Evolutionary conservation across 2,888 invertebrate species (phyloP).

Genomic region (Sinotaia quadrata): DNA sequence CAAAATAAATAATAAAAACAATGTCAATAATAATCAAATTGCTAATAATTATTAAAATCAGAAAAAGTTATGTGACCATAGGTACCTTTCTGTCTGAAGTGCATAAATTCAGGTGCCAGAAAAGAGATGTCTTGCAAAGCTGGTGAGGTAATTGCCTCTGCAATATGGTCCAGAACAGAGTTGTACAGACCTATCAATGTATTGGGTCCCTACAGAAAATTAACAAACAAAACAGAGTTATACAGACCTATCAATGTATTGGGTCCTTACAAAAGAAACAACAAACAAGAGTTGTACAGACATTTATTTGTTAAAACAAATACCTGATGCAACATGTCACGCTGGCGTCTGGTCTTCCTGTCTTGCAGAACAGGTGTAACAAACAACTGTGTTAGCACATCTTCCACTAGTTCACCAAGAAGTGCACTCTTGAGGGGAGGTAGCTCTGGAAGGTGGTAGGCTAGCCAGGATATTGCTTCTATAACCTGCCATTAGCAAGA

Average conservation of each 20-base stretch:
- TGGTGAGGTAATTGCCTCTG: slow-evolving; percentile 43
- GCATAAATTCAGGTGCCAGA: slow-evolving; percentile 61
- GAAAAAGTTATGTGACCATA: too few relatives aligned
- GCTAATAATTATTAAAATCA: too few relatives aligned
- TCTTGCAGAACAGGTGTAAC: slow-evolving; percentile 59
- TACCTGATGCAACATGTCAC: slow-evolving; percentile 61
- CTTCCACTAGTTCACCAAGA: slow-evolving; percentile 52
- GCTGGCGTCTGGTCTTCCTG: slow-evolving; percentile 47
- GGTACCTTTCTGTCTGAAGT: too few relatives aligned
- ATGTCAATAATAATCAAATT: too few relatives aligned
- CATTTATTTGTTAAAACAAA: neutral
- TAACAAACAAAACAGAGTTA: slow-evolving; percentile 38
- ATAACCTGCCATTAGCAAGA: slow-evolving; percentile 45
- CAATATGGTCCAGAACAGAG: slow-evolving; percentile 53
- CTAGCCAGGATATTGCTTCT: slow-evolving; percentile 57
- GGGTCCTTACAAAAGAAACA: neutral
- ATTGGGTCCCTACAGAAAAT: slow-evolving; percentile 50
- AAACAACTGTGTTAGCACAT: slow-evolving; percentile 50
- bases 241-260: neutral
- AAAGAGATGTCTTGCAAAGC: slow-evolving; percentile 51
- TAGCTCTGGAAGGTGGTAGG: slow-evolving; percentile 40
- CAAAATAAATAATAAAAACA: too few relatives aligned
- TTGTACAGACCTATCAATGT: slow-evolving; percentile 59
- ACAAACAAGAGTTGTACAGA: too few relatives aligned
- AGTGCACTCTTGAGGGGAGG: slow-evolving; percentile 43